A percentile compares a stretch with the other conserved stretches of the same genome.
Conservation (phyloP, 1,140 invertebrate genomes). For the Saxidomus purpurata region DNA sequence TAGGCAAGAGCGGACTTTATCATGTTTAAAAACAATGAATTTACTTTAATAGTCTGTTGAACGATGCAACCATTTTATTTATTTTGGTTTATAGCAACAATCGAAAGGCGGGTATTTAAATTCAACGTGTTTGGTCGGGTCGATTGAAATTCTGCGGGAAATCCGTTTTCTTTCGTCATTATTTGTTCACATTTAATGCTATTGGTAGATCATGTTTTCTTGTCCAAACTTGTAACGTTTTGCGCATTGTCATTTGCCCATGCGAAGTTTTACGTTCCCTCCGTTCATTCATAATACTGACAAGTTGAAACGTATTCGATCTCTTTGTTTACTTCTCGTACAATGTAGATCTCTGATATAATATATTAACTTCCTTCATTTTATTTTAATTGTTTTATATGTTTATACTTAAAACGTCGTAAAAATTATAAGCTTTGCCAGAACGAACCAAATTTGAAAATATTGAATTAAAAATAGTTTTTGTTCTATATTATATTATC, state of each 20-base stretch:
- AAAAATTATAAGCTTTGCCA: no score
- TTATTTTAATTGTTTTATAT: no score
- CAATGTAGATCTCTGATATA: no score
- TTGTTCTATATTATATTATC: no score
- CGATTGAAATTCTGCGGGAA: conserved; percentile 50
- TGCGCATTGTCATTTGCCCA: background rate
- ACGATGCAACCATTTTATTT: conserved; percentile 35
- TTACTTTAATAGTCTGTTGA: no score
- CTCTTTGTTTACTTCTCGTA: background rate
- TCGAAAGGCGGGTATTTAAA: conserved; percentile 62
- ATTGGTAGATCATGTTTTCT: conserved; percentile 23
- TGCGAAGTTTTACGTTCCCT: background rate
- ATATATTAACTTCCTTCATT: no score
- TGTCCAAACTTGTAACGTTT: background rate
- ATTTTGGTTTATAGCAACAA: conserved; percentile 60
- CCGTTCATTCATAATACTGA: conserved; percentile 51
- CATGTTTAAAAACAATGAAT: no score
- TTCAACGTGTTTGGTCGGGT: conserved; percentile 49
- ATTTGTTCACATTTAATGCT: conserved; percentile 8
- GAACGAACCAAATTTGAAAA: no score
- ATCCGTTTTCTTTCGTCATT: background rate
- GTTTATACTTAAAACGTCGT: no score
- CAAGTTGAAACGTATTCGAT: conserved; percentile 16
- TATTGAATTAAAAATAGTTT: no score
- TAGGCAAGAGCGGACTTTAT: no score